Conservation (phyloP, 2,797 vertebrate genomes). For the Pachyuromys duprasi region DNA sequence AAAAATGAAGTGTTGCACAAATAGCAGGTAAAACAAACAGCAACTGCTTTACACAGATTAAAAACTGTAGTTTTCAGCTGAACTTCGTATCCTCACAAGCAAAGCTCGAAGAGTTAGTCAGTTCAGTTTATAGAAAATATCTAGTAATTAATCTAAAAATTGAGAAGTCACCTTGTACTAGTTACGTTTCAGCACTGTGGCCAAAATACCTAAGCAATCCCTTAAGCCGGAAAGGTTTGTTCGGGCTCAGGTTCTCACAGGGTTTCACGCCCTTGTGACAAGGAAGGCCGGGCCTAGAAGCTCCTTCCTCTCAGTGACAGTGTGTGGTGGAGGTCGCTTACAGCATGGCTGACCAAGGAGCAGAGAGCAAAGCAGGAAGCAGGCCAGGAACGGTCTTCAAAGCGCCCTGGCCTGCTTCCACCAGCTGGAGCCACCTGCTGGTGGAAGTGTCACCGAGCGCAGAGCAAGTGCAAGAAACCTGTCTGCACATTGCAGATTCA, state of each 20-base stretch:
- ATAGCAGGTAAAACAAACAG: background rate
- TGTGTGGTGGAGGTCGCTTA: background rate
- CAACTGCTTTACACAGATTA: background rate
- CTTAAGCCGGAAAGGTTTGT: background rate
- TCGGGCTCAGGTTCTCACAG: background rate
- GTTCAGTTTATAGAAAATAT: background rate
- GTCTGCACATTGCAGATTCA: background rate
- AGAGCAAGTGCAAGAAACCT: too few species aligned
- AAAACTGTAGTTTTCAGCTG: slow-evolving; percentile 21
- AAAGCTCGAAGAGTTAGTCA: background rate
- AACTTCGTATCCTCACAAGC: background rate
- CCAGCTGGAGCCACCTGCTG: background rate
- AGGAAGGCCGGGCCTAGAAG: background rate
- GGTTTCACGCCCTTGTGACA: background rate
- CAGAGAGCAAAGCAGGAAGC: background rate
- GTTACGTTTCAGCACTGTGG: background rate
- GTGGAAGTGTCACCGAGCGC: too few species aligned
- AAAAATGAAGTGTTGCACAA: background rate
- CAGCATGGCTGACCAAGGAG: too few species aligned
- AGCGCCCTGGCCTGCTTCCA: background rate
- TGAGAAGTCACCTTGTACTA: background rate
- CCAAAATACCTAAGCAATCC: background rate
- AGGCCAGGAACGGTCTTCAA: background rate
- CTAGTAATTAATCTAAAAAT: background rate
- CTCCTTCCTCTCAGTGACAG: background rate